Evolutionary conservation across 2,797 vertebrate species (phyloP), one percentile per base, ranked within the genome.

Genomic region (Telmatherina bonti): DNA sequence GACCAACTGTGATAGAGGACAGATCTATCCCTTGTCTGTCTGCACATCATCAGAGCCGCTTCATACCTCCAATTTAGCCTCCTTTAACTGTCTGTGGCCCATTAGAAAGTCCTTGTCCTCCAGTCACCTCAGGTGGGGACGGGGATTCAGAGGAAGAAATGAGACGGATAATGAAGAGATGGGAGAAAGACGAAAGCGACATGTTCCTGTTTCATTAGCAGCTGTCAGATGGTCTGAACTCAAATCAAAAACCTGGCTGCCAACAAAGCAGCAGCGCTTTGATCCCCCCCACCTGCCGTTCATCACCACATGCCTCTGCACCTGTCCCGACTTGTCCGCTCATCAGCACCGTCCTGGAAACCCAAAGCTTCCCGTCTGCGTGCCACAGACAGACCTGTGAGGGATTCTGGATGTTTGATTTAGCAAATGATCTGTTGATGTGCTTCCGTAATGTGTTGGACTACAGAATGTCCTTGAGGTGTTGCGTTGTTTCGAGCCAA

Each of bases 401-500:
- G 61, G 52, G 31, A 22, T 54, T 26, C 15, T 38, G 41, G 1
- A 54, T 20, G 64, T 67, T 69, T 78, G 43, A 72, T 59, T 22
- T 24, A 66, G 62, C 33, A 38, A 65, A 68, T 12, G 7, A 24
- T 35, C 2, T n/a, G 58, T 20, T 76, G 27, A 78, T 61, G 69
- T 64, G 26, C 64, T 70, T 74, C 66, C 76, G 66, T 78, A 72
- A 77, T 8, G 26, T 1, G 68, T 55, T 10, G 2, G 67, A 70
- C 70, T 5, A 24, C 58, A 15, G 74, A 71, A 61, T 27, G 84
- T 80, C 88, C 86, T 87, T 84, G 72, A 81, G 47, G 67, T 38
- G 83, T 79, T 59, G 49, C 66, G 38, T 57, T 67, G 74, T 77
- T 84, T 83, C 84, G 54, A 82, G 81, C 83, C 84, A 83, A 85